A percentile compares a stretch with the other conserved stretches of the same genome.
Evolutionary conservation across 2,888 invertebrate genomes (phyloP).

Genomic region (Andrena minutula): DNA sequence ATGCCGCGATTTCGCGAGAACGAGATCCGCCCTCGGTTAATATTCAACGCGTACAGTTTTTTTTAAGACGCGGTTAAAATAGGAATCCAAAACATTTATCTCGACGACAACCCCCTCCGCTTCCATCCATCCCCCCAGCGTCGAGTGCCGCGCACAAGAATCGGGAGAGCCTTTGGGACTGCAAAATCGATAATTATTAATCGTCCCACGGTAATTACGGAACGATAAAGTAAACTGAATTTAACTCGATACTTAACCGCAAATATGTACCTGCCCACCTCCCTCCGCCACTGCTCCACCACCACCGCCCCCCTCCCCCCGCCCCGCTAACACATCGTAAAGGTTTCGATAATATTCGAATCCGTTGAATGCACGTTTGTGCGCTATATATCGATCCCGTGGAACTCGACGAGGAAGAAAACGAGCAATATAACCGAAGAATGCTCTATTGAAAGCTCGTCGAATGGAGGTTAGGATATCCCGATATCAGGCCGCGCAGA

Average conservation of each 20-base stretch:
- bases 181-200: slow-evolving; percentile 34
- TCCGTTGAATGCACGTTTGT: slow-evolving; percentile 48
- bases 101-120: not conserved
- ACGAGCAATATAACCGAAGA: slow-evolving; percentile 66
- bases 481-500: not conserved
- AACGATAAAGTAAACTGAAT: slow-evolving; percentile 41
- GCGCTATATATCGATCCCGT: slow-evolving; percentile 58
- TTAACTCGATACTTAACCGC: slow-evolving; percentile 39
- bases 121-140: too few relatives aligned
- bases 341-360: slow-evolving; percentile 65
- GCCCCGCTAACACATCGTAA: slow-evolving; percentile 42
- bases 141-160: not conserved
- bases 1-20: slow-evolving; percentile 40
- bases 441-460: slow-evolving; percentile 68
- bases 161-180: not conserved
- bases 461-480: slow-evolving; percentile 46
- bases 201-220: slow-evolving; percentile 20
- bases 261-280: slow-evolving; percentile 45
- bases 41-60: slow-evolving; percentile 21
- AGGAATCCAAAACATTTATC: not conserved
- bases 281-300: not conserved
- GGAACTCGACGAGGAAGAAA: slow-evolving; percentile 56
- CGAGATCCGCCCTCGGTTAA: slow-evolving; percentile 2
- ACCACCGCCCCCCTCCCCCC: too few relatives aligned
- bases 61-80: not conserved